Evolutionary conservation across 2,113 vertebrate genomes (phyloP).

Genomic region (Anhinga anhinga): DNA sequence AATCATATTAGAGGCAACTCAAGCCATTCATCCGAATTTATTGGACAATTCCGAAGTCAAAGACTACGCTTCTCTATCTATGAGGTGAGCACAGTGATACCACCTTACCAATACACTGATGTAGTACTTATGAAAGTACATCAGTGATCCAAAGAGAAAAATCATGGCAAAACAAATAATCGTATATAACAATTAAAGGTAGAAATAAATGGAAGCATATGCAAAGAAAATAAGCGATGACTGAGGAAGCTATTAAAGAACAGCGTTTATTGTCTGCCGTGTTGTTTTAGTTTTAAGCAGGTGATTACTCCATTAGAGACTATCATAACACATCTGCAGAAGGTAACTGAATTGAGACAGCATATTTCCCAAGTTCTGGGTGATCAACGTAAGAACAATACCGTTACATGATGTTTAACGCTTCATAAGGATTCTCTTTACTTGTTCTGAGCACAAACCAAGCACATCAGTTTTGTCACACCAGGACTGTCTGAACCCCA

Average conservation of each 20-base stretch:
- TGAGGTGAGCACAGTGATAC: not conserved
- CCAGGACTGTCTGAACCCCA: not conserved
- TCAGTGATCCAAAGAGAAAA: not conserved
- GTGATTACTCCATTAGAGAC: not conserved
- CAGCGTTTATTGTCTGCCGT: not conserved
- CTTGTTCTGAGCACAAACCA: not conserved
- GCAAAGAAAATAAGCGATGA: not conserved
- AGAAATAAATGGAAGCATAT: not conserved
- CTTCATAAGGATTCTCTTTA: not conserved
- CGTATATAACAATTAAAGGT: not conserved
- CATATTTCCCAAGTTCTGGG: not conserved
- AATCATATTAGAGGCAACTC: not conserved
- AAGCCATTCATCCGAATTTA: not conserved
- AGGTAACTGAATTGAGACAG: not conserved
- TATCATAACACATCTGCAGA: not conserved
- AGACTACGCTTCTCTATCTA: not conserved
- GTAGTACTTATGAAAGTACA: not conserved
- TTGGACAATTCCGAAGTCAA: not conserved
- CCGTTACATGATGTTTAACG: not conserved
- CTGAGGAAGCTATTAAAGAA: not conserved
- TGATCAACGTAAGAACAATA: not conserved
- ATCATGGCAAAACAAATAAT: not conserved
- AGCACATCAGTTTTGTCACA: not conserved
- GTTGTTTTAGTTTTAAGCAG: not conserved
- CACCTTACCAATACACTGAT: not conserved